Base-by-base conservation (phyloP, 2,113 vertebrate genomes). In the Nesogale talazaci region DNA sequence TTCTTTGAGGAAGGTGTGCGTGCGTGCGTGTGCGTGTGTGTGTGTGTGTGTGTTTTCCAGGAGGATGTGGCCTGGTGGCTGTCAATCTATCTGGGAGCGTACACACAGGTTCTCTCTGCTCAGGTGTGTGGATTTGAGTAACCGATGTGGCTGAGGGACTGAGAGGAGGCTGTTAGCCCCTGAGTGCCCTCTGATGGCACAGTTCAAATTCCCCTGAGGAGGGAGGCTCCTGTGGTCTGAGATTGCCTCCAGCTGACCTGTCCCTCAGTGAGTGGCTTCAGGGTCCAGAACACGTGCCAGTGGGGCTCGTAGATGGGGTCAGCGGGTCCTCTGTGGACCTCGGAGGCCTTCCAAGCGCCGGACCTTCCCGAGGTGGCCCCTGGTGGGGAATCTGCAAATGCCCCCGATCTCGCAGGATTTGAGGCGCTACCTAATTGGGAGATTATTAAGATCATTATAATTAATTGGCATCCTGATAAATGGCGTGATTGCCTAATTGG, bases 401-500 rank as follows among this genome's bases (percentile, higher is more conserved):
- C 85, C 93, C 77, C 65, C 27, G 22, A 56, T 90, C 94, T 80
- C 80, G 81, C 85, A 56, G 0, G 88, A 95, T 94, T 92, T 85
- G 65, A 79, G 97, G 93, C 70, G 0, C 94, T 95, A 59, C 82
- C 93, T 96, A 96, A 96, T 94, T 96, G 97, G 93, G 86, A 97
- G 94, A 96, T 95, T 95, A 97, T 96, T 96, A 96, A 94, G 95
- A 96, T 96, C 97, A 96, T 97, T 97, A 95, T 97, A 96, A 97
- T 98, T 97, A 97, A 96, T 94, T 97, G 97, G 85, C 93, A 96
- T 93, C 83, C 93, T 93, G 96, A 96, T 97, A 97, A 96, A 96
- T 96, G 94, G 93, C 85, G 3, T 97, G 95, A 93, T 94, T 97
- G 88, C 94, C 98, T 98, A 97, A 97, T 97, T 97, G 97, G 89